Evolutionary conservation across 2,888 invertebrate species (phyloP), one percentile per base, ranked within the genome.

Genomic region (Crioceris asparagi): DNA sequence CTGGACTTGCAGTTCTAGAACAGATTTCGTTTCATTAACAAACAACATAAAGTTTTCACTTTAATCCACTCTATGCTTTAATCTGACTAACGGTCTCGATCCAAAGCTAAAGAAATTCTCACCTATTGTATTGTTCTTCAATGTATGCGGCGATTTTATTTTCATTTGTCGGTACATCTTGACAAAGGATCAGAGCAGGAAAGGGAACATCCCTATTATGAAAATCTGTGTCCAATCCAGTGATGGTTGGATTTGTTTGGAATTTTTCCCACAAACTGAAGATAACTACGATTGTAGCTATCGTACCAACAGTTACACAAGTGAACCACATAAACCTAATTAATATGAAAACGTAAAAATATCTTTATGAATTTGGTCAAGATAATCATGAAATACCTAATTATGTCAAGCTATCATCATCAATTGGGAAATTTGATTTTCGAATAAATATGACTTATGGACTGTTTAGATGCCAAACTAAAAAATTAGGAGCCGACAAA

Each of bases 211-310:
- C 78, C 75, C 83, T 83, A 55, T 78, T 83, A 55, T 83, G 83
- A 54, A 83, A 83, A 62, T 83, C 83, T 1, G 83, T 83, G 56
- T 84, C 83, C 51, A 85, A 67, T 29, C 81, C 81, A 18, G 83
- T 85, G 36, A 85, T 81, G 0, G 84, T 85, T 3, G 86, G 85
- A 65, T 83, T 83, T 0, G 82, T 83, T 67, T 83, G 83, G 60
- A 86, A 86, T 59, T 83, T 85, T 52, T 81, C 77, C 83, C 84
- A 83, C 18, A 85, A 67, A 52, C 79, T 82, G 30, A 78, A 72
- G 35, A 86, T 85, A 42, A 84, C 83, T 27, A 80, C 75, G 44
- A 78, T 69, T 1, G 83, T 80, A 1, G 83, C 76, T 1, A 80
- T 72, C 1, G 80, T 72, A 1, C 84, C 83, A 27, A 62, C 55